These are phyloP conservation scores for Drosophila baimaii DNA, from an alignment of 1,140 invertebrate species.

Conservation along the genomic window DNA sequence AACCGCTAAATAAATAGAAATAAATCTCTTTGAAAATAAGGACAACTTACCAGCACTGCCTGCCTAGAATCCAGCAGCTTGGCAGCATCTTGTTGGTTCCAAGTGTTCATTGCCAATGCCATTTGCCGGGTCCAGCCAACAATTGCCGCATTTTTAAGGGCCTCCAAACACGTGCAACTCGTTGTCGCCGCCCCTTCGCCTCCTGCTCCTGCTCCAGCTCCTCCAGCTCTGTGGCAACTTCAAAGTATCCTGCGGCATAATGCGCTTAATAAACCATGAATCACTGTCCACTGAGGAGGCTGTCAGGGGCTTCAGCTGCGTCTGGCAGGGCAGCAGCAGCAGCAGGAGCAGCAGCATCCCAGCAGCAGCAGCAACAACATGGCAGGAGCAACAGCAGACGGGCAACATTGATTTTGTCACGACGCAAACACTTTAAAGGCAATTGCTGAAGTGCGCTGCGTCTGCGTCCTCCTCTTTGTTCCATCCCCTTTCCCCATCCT, in stretches of 20 bases:
- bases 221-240: conserved; percentile 51
- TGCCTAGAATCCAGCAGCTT: conserved; percentile 1
- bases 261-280: conserved; percentile 84
- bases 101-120: conserved; percentile 72
- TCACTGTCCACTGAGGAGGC: conserved; percentile 78
- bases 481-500: no score
- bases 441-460: conserved; percentile 79
- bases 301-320: conserved; percentile 63
- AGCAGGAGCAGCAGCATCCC: conserved; percentile 7
- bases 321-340: conserved; percentile 11
- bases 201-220: background rate
- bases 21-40: conserved; percentile 2
- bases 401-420: conserved; percentile 84
- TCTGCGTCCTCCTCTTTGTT: conserved; percentile 41
- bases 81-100: conserved; percentile 9
- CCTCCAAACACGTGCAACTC: conserved; percentile 55
- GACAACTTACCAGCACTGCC: conserved; percentile 14
- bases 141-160: conserved; percentile 58
- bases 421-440: conserved; percentile 82
- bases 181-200: conserved; percentile 16
- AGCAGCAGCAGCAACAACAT: conserved; percentile 24
- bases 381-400: conserved; percentile 57
- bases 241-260: conserved; percentile 83
- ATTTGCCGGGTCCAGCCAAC: conserved; percentile 38
- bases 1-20: background rate